Conservation (phyloP, 2,888 invertebrate genomes). For the Nyleta sp. region DNA sequence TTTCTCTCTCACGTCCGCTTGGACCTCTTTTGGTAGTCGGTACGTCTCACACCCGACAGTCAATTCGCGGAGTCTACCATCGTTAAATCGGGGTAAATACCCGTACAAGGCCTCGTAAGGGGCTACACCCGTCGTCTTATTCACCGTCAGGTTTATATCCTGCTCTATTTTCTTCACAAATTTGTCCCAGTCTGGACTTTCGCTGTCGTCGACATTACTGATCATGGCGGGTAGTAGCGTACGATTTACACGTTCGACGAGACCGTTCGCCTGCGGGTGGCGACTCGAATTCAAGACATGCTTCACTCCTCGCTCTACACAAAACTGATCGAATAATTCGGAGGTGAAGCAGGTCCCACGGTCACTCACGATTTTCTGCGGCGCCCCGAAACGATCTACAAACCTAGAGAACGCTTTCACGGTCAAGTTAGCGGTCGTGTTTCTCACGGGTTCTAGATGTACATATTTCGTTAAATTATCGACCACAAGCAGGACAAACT, state of each 20-base stretch:
- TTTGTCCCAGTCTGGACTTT: neutral
- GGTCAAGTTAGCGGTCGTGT: neutral
- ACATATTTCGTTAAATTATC: too few species aligned
- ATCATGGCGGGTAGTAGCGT: neutral
- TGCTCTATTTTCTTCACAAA: neutral
- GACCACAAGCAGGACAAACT: too few species aligned
- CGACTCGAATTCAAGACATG: slow-evolving; percentile 31
- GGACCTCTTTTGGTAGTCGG: neutral
- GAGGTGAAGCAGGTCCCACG: slow-evolving; percentile 31
- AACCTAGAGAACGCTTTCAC: neutral
- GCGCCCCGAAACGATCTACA: slow-evolving; percentile 1
- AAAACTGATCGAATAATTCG: slow-evolving; percentile 9
- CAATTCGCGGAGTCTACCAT: neutral
- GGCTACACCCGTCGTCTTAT: slow-evolving; percentile 17
- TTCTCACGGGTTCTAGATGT: too few species aligned
- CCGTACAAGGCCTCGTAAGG: slow-evolving; percentile 24
- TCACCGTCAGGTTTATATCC: slow-evolving; percentile 13
- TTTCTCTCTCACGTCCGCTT: neutral
- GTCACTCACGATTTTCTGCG: neutral
- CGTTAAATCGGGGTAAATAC: slow-evolving; percentile 9
- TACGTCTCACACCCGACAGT: neutral
- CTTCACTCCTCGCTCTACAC: slow-evolving; percentile 3
- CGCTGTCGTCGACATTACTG: neutral
- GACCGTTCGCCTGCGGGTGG: slow-evolving; percentile 27
- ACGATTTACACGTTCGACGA: slow-evolving; percentile 25